Conservation (phyloP, 2,888 invertebrate species). For the Bombyx huttoni region DNA sequence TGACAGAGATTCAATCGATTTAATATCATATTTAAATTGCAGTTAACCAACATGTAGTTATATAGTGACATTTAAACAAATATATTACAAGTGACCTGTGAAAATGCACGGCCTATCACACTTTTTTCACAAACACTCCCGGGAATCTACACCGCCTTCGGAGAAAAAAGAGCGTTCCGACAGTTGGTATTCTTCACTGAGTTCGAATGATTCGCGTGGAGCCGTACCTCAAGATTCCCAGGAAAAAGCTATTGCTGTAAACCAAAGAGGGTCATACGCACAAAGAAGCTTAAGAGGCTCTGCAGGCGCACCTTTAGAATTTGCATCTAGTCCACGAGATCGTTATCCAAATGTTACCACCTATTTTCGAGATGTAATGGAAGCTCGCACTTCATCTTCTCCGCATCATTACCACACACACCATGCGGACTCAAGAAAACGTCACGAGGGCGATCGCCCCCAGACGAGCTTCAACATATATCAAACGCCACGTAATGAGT, state of each 20-base stretch:
- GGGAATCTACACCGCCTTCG: constrained; percentile 39
- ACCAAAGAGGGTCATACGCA: constrained; percentile 29
- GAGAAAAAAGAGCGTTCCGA: constrained; percentile 57
- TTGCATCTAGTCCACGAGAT: constrained; percentile 56
- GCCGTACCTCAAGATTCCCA: constrained; percentile 22
- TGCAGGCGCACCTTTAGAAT: constrained; percentile 39
- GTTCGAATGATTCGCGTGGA: constrained; percentile 29
- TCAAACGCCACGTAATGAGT: constrained; percentile 39
- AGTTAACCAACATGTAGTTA: constrained; percentile 10
- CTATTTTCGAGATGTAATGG: constrained; percentile 55
- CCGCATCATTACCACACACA: constrained; percentile 33
- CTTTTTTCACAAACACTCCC: constrained; percentile 46
- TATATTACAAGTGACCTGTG: constrained; percentile 1
- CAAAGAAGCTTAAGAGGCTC: constrained; percentile 37
- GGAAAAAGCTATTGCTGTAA: constrained; percentile 38
- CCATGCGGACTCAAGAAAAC: constrained; percentile 32
- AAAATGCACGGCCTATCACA: constrained; percentile 66
- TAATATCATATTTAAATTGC: background rate
- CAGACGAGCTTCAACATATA: constrained; percentile 36
- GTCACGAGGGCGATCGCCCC: constrained; percentile 43
- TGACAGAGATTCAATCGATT: constrained; percentile 21
- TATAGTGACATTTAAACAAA: background rate
- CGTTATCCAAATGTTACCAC: constrained; percentile 58
- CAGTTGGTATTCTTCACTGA: constrained; percentile 53
- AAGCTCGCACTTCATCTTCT: constrained; percentile 26